phyloP scores from a whole-genome alignment of 1,140 invertebrate genomes.

The Drosophila burlai region DNA sequence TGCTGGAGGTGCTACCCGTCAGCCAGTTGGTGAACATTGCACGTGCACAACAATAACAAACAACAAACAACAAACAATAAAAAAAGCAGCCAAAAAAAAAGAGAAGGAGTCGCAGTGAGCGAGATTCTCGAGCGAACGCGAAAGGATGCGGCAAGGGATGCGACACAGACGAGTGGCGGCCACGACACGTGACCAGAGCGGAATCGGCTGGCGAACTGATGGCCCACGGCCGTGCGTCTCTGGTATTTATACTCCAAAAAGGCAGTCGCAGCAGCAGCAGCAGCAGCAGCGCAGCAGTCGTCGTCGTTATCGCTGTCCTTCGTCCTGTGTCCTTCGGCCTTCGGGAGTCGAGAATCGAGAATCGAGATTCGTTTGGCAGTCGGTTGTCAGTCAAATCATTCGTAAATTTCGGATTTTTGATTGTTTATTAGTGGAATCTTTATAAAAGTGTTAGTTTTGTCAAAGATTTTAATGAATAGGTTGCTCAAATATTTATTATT shows the following conservation, averaged over 20 bases:
- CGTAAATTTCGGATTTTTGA: too few species aligned
- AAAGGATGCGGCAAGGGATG: not conserved
- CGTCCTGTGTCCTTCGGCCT: slow-evolving; percentile 10
- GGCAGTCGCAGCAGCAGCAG: slow-evolving; percentile 6
- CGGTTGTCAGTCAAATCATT: not conserved
- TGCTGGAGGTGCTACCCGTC: slow-evolving; percentile 71
- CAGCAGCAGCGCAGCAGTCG: slow-evolving; percentile 3
- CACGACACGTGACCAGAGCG: slow-evolving; percentile 57
- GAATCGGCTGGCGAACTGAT: slow-evolving; percentile 77
- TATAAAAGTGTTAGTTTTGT: not conserved
- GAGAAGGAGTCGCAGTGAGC: not conserved
- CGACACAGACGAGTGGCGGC: slow-evolving; percentile 1
- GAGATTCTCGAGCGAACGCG: slow-evolving; percentile 11
- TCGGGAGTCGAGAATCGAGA: not conserved
- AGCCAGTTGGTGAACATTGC: slow-evolving; percentile 85
- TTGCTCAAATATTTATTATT: not conserved
- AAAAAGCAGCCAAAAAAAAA: not conserved
- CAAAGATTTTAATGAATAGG: not conserved
- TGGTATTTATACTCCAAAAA: slow-evolving; percentile 67
- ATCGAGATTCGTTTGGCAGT: not conserved
- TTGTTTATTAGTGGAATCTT: not conserved
- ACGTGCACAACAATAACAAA: slow-evolving; percentile 22
- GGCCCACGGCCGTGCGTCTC: slow-evolving; percentile 56
- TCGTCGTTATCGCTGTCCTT: slow-evolving; percentile 1
- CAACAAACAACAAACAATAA: slow-evolving; percentile 39